Base-by-base conservation (phyloP, 2,113 vertebrate species). In the Hyaena hyaena region DNA sequence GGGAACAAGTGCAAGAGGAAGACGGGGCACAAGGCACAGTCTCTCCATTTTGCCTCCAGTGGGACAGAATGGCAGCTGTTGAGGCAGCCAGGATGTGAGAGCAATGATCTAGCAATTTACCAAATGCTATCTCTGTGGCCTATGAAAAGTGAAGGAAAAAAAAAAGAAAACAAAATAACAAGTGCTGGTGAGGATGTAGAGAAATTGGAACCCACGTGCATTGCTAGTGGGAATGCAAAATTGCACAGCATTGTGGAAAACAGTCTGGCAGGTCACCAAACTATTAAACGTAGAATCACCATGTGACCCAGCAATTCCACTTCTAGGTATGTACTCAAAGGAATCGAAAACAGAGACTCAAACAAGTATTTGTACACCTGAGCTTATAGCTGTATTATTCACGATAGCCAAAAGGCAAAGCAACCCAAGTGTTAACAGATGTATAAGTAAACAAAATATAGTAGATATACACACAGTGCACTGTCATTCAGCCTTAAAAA, bases 1-100 rank as follows among this genome's bases (percentile, higher is more conserved):
- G 39, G n/a, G 16, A 3, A 17, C 17, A 65, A 61, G 74, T 43
- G 6, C 65, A 65, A 14, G 61, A 48, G n/a, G 14, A 65, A 84
- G 77, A 58, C 1, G 0, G n/a, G 43, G 33, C 15, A 6, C 9
- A 16, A 26, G 24, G 61, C 21, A 7, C 3, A 1, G 7, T 39
- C 61, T 65, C 23, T 15, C 33, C 63, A 4, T 31, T 80, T 4
- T 43, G 55, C 4, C 45, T 74, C 2, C 45, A 15, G 0, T 0
- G 14, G 10, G 11, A 58, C 21, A 8, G 45, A 87, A 45, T 0
- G 1, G 55, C 71, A 55, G 17, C 61, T 11, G 4, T 14, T 16
- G 24, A 19, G 55, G n/a, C 28, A 79, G 33, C 79, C 63, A 28
- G 33, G 83, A 50, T 4, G 1, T 33, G 17, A 65, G 73, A 26